phyloP scores from a whole-genome alignment of 2,888 invertebrate genomes.

The Orthosia gothica region DNA sequence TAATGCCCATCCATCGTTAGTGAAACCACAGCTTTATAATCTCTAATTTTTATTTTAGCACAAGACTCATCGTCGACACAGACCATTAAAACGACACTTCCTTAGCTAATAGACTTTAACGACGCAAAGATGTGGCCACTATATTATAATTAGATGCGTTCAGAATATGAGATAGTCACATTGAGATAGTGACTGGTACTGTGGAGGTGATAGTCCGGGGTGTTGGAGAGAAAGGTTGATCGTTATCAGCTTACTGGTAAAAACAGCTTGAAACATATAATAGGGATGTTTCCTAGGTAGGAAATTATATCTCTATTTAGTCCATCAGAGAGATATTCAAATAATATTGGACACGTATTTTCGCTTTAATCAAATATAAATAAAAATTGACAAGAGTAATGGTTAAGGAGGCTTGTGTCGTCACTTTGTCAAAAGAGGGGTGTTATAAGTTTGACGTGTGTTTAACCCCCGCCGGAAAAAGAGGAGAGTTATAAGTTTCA shows the following conservation, averaged over 20 bases:
- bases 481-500: too few species aligned
- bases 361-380: too few species aligned
- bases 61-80: constrained; percentile 31
- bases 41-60: constrained; percentile 25
- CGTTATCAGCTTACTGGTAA: background rate
- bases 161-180: constrained; percentile 5
- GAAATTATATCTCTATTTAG: too few species aligned
- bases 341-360: too few species aligned
- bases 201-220: constrained; percentile 12
- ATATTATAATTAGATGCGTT: constrained; percentile 47
- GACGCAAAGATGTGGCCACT: constrained; percentile 47
- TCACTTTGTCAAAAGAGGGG: too few species aligned
- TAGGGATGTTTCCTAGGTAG: too few species aligned
- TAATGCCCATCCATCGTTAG: background rate
- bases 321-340: too few species aligned
- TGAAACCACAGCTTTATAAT: background rate
- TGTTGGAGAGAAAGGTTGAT: constrained; percentile 20
- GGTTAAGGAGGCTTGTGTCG: too few species aligned
- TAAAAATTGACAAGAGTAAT: too few species aligned
- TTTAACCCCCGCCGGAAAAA: too few species aligned
- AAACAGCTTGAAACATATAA: background rate
- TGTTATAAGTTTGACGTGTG: too few species aligned
- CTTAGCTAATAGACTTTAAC: constrained; percentile 55
- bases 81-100: constrained; percentile 52
- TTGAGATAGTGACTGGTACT: background rate